Evolutionary conservation across 2,113 vertebrate genomes (phyloP).

Genomic region (Podilymbus podiceps): DNA sequence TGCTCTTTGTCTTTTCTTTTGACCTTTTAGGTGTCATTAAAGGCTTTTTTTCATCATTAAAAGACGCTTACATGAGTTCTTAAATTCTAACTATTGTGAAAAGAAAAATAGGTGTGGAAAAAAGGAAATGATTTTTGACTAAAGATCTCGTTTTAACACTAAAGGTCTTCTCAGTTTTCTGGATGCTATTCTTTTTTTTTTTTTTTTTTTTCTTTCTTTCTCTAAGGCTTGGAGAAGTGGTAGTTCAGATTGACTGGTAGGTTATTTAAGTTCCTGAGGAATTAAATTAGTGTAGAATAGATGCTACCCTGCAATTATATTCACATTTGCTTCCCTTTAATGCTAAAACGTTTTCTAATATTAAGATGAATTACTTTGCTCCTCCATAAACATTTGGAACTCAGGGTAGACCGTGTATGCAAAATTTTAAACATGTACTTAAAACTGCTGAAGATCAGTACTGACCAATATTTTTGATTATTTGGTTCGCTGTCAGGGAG

Average conservation of each 20-base stretch:
- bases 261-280: not conserved
- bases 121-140: not conserved
- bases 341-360: not conserved
- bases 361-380: not conserved
- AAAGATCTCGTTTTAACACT: not conserved
- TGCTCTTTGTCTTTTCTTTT: not conserved
- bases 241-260: not conserved
- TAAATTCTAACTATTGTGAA: not conserved
- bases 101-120: not conserved
- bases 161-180: not conserved
- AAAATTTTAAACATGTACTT: not conserved
- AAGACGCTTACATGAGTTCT: not conserved
- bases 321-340: not conserved
- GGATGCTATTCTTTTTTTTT: not conserved
- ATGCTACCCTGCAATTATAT: not conserved
- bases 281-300: not conserved
- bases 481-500: not conserved
- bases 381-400: not conserved
- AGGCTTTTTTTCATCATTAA: not conserved
- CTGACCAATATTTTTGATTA: not conserved
- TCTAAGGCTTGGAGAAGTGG: not conserved
- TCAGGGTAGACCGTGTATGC: not conserved
- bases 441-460: not conserved
- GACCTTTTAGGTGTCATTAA: not conserved
- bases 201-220: not conserved